Conservation (phyloP, 2,888 invertebrate genomes). For the Panopea generosa region DNA sequence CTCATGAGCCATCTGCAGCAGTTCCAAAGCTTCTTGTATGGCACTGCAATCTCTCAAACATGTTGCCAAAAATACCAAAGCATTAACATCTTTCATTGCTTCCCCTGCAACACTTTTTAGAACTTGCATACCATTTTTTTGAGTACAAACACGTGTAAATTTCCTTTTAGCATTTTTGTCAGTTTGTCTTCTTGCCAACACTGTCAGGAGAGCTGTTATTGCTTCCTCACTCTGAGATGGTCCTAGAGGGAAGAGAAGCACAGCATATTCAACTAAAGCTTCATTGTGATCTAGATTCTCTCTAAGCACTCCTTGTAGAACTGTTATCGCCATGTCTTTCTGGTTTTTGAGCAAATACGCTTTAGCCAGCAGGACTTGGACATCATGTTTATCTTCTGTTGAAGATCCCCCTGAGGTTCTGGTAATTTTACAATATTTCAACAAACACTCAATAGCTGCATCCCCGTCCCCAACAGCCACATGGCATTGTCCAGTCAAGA, state of each 20-base stretch:
- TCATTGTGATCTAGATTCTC: slow-evolving; percentile 59
- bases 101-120: slow-evolving; percentile 49
- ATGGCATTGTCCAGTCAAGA: slow-evolving; percentile 45
- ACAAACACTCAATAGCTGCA: slow-evolving; percentile 48
- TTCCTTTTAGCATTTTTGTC: slow-evolving; percentile 55
- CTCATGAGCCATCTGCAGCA: slow-evolving; percentile 53
- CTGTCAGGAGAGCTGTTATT: slow-evolving; percentile 53
- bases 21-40: slow-evolving; percentile 52
- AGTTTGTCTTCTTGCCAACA: slow-evolving; percentile 52
- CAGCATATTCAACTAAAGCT: slow-evolving; percentile 64
- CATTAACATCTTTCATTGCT: slow-evolving; percentile 53
- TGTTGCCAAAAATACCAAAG: slow-evolving; percentile 62
- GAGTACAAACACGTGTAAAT: slow-evolving; percentile 58
- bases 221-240: slow-evolving; percentile 62
- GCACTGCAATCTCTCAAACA: slow-evolving; percentile 63
- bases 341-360: slow-evolving; percentile 62
- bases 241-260: slow-evolving; percentile 55
- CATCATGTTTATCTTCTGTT: slow-evolving; percentile 52
- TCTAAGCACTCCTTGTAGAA: slow-evolving; percentile 65
- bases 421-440: slow-evolving; percentile 53
- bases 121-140: slow-evolving; percentile 56
- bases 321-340: slow-evolving; percentile 65
- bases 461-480: slow-evolving; percentile 51
- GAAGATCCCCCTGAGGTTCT: slow-evolving; percentile 47
- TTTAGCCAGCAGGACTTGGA: slow-evolving; percentile 64